phyloP scores from a whole-genome alignment of 2,113 vertebrate species.

The Sceloporus undulatus region DNA sequence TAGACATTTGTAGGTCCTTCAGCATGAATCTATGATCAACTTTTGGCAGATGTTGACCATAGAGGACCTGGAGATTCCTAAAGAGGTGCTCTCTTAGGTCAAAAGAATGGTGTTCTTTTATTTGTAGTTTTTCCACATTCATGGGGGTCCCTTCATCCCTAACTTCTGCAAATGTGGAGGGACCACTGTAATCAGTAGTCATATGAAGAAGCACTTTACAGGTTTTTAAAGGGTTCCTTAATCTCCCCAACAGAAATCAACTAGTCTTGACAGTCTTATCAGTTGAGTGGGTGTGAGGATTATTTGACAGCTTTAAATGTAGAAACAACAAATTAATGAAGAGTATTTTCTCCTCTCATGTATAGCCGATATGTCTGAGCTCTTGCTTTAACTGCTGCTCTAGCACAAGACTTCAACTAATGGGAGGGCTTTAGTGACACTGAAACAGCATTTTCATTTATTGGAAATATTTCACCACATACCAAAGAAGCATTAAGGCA shows the following conservation, averaged over 20 bases:
- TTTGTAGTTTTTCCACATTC: too few species aligned
- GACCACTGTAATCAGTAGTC: too few species aligned
- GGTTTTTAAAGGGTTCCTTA: background rate
- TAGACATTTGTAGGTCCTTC: too few species aligned
- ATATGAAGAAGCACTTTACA: background rate
- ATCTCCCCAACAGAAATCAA: background rate
- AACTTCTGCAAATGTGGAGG: too few species aligned
- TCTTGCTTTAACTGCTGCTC: background rate
- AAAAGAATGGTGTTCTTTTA: too few species aligned
- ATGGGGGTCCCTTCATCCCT: too few species aligned
- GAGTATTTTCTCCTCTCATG: background rate
- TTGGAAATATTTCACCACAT: background rate
- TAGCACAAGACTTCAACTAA: background rate
- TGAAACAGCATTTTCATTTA: background rate
- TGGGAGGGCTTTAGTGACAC: background rate
- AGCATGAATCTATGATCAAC: too few species aligned
- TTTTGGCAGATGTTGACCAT: too few species aligned
- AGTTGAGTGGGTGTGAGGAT: background rate
- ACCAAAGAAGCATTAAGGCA: background rate
- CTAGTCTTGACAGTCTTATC: background rate
- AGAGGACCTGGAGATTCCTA: too few species aligned
- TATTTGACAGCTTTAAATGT: background rate
- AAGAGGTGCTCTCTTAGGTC: too few species aligned
- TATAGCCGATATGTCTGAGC: background rate
- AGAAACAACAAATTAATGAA: background rate